Percentiles rank a stretch among this genome's conserved stretches.
phyloP scores from a whole-genome alignment of 1,140 invertebrate species.

The Ips typographus region DNA sequence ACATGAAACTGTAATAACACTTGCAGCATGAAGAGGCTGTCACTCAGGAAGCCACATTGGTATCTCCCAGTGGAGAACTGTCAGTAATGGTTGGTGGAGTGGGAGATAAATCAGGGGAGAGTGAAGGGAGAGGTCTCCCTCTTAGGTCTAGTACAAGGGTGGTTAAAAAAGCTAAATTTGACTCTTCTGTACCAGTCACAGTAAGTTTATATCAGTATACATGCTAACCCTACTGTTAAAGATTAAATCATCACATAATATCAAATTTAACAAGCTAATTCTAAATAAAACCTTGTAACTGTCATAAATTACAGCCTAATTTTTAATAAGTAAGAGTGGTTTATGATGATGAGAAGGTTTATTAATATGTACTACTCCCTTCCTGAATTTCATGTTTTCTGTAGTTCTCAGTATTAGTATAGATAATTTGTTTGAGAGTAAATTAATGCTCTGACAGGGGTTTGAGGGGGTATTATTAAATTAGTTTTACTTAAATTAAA shows the following conservation, averaged over 20 bases:
- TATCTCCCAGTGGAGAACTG: conserved; percentile 8
- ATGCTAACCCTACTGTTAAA: not conserved
- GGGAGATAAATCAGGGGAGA: conserved; percentile 5
- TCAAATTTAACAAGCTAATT: not conserved
- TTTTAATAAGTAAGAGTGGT: no score
- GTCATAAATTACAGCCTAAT: no score
- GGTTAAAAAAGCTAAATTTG: conserved; percentile 6
- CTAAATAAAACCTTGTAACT: no score
- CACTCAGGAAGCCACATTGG: conserved; percentile 3
- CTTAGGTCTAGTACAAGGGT: conserved; percentile 7
- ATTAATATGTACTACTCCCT: no score
- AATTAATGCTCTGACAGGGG: no score
- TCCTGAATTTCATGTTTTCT: no score
- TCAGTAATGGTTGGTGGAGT: not conserved
- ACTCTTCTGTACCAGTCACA: not conserved
- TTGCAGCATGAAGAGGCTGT: conserved; percentile 6
- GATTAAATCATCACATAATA: not conserved
- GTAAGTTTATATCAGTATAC: conserved; percentile 12
- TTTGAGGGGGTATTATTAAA: no score
- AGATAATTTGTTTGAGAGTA: no score
- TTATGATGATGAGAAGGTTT: no score
- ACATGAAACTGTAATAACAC: not conserved
- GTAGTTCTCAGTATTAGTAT: no score
- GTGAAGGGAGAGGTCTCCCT: conserved; percentile 18
- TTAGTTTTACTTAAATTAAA: no score